These are phyloP conservation scores for Apocheima hispidaria DNA, from an alignment of 2,888 invertebrate species.

Conservation along the genomic window DNA sequence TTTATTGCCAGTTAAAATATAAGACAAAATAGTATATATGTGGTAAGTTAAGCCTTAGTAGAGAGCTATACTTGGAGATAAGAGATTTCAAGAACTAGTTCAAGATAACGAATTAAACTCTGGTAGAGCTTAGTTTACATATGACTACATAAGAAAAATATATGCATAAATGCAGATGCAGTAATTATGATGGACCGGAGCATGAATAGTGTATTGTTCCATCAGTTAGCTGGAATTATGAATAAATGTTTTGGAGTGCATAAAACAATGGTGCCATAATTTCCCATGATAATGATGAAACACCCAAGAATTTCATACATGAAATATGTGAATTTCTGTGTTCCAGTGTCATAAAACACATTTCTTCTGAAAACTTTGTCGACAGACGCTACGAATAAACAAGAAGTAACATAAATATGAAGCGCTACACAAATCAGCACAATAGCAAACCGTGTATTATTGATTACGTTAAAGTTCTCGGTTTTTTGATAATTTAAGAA, in stretches of 20 bases:
- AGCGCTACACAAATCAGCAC: slow-evolving; percentile 27
- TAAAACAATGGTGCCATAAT: slow-evolving; percentile 36
- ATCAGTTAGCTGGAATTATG: slow-evolving; percentile 28
- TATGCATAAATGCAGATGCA: slow-evolving; percentile 23
- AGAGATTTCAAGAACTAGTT: too few relatives aligned
- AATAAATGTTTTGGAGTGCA: slow-evolving; percentile 31
- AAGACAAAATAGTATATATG: too few relatives aligned
- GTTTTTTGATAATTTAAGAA: slow-evolving; percentile 10
- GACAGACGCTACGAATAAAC: slow-evolving; percentile 13
- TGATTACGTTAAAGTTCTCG: slow-evolving; percentile 34
- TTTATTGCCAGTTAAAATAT: too few relatives aligned
- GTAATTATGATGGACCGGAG: slow-evolving; percentile 20
- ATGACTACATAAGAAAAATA: background rate
- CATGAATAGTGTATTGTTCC: slow-evolving; percentile 42
- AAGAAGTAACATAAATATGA: slow-evolving; percentile 17
- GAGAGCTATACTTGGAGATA: too few relatives aligned
- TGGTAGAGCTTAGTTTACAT: too few relatives aligned
- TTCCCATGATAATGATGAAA: slow-evolving; percentile 25
- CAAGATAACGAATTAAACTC: too few relatives aligned
- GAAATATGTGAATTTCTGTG: slow-evolving; percentile 3
- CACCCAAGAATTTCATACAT: background rate
- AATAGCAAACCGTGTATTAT: slow-evolving; percentile 27
- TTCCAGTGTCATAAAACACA: background rate
- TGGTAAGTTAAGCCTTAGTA: too few relatives aligned
- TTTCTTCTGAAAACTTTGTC: slow-evolving; percentile 2